Evolutionary conservation across 2,113 vertebrate species (phyloP).

Genomic region (Passerina amoena): DNA sequence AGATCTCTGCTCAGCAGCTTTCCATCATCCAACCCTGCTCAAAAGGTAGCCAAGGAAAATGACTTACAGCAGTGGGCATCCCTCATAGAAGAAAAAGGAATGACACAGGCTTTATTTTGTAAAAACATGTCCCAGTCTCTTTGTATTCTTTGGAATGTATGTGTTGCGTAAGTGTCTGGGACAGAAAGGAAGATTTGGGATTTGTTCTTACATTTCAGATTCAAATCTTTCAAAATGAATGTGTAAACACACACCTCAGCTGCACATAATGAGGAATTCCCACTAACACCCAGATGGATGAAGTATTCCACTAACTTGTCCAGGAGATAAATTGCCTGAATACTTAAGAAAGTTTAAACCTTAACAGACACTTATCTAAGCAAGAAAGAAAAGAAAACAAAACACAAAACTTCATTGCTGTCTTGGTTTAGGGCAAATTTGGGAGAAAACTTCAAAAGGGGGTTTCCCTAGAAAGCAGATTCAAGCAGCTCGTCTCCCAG

Average conservation of each 20-base stretch:
- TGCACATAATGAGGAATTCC: background rate
- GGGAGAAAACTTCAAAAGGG: background rate
- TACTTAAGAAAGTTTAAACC: background rate
- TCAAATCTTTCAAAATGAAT: background rate
- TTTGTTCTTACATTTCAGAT: background rate
- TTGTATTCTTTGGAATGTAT: background rate
- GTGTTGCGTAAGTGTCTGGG: background rate
- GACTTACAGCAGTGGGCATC: background rate
- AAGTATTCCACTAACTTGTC: background rate
- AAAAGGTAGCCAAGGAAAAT: background rate
- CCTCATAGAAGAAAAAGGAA: background rate
- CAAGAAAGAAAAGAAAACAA: background rate
- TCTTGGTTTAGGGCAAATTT: background rate
- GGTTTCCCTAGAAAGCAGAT: background rate
- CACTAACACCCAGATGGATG: background rate
- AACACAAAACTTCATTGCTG: background rate
- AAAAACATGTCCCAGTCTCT: background rate
- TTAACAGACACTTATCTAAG: background rate
- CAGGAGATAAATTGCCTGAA: background rate
- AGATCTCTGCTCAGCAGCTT: background rate
- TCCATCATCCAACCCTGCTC: background rate
- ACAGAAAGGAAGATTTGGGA: background rate
- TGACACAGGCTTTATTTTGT: background rate
- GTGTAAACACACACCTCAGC: background rate
- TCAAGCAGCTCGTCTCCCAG: fast-evolving